These are phyloP conservation scores for Orchestes rusci DNA, from an alignment of 2,888 invertebrate species.

Conservation along the genomic window DNA sequence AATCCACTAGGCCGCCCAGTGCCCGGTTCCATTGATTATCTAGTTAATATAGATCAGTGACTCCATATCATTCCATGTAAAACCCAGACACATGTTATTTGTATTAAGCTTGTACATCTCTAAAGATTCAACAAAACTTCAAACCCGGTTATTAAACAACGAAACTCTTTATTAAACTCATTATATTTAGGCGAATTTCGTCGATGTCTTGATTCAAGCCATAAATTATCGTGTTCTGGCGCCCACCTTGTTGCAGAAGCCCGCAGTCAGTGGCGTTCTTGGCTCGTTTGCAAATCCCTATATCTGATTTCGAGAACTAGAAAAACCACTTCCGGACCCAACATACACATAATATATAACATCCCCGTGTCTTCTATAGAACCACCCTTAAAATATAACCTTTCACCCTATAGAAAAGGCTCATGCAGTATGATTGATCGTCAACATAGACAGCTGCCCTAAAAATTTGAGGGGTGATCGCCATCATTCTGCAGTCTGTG, in stretches of 20 bases:
- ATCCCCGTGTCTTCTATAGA: conserved; percentile 1
- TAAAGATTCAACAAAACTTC: too few relatives aligned
- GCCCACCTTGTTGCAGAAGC: too few relatives aligned
- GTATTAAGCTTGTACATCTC: too few relatives aligned
- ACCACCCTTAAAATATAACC: conserved; percentile 22
- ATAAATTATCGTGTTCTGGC: too few relatives aligned
- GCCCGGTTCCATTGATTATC: too few relatives aligned
- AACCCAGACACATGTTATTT: too few relatives aligned
- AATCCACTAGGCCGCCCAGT: too few relatives aligned
- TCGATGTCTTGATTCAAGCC: conserved; percentile 21
- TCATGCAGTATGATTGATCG: conserved; percentile 28
- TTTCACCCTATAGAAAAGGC: conserved; percentile 18
- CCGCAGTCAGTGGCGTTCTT: background rate
- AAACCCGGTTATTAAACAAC: conserved; percentile 15
- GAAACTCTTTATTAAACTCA: conserved; percentile 15
- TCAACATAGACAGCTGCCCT: conserved; percentile 30
- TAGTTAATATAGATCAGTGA: too few relatives aligned
- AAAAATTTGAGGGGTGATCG: conserved; percentile 28
- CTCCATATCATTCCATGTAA: too few relatives aligned
- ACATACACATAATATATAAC: conserved; percentile 10
- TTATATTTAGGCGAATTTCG: conserved; percentile 16
- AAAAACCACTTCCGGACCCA: conserved; percentile 19
- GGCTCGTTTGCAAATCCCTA: background rate
- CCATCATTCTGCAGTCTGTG: conserved; percentile 32
- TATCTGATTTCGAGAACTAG: conserved; percentile 17